Conservation (phyloP, 2,888 invertebrate species). For the Calameuta idolon region DNA sequence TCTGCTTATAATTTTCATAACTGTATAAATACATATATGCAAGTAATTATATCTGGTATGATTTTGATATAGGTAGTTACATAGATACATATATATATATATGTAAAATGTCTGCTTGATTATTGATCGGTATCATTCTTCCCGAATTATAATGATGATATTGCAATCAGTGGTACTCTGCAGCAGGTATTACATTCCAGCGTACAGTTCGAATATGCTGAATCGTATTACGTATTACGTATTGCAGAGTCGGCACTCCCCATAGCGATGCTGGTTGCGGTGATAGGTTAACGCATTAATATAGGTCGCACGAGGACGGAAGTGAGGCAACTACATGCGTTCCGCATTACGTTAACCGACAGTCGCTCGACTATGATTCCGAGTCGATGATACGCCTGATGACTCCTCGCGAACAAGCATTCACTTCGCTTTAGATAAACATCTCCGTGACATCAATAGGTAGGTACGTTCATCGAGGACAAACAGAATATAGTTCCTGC, state of each 20-base stretch:
- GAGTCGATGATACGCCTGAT: slow-evolving; percentile 28
- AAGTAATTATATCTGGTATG: too few relatives aligned
- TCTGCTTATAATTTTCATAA: neutral
- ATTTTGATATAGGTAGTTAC: too few relatives aligned
- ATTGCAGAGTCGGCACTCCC: neutral
- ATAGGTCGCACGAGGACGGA: neutral
- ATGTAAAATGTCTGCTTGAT: too few relatives aligned
- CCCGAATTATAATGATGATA: too few relatives aligned
- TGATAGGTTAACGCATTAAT: neutral
- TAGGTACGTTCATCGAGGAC: neutral
- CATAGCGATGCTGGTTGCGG: neutral
- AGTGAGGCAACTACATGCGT: neutral
- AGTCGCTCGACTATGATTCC: slow-evolving; percentile 32
- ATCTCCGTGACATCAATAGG: neutral
- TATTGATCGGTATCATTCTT: too few relatives aligned
- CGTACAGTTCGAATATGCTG: neutral
- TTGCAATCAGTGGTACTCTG: neutral
- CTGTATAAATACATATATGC: neutral
- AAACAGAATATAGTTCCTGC: neutral
- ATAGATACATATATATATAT: too few relatives aligned
- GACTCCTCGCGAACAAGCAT: neutral
- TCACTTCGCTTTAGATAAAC: neutral
- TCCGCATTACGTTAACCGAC: slow-evolving; percentile 7
- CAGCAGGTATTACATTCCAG: neutral
- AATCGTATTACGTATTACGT: neutral